phyloP scores from a whole-genome alignment of 2,113 vertebrate species.

The Perca schrenkii region DNA sequence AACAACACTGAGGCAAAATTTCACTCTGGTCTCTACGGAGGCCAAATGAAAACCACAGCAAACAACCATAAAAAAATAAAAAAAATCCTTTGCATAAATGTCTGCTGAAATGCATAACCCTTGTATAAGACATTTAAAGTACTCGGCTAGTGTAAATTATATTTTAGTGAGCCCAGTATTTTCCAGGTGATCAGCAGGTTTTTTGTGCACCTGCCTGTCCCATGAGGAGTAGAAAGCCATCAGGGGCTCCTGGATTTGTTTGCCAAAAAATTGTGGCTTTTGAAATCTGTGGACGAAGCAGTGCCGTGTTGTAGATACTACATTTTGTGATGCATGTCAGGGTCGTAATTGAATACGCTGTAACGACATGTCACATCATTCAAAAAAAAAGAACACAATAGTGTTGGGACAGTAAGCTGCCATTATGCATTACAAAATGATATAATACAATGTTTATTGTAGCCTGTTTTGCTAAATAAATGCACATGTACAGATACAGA shows the following conservation, averaged over 20 bases:
- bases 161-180: conserved; percentile 64
- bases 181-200: conserved; percentile 81
- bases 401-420: neutral
- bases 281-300: conserved; percentile 72
- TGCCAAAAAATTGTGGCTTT: conserved; percentile 68
- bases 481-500: neutral
- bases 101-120: conserved; percentile 68
- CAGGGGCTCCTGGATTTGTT: conserved; percentile 71
- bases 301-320: conserved; percentile 37
- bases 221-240: conserved; percentile 76
- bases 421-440: neutral
- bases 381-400: conserved; percentile 12
- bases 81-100: conserved; percentile 67
- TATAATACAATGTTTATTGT: neutral
- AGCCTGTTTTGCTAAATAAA: neutral
- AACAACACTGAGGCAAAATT: conserved; percentile 76
- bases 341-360: conserved; percentile 29
- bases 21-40: conserved; percentile 68
- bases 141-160: conserved; percentile 62
- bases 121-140: conserved; percentile 68
- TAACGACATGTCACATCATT: conserved; percentile 9
- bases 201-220: conserved; percentile 71
- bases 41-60: conserved; percentile 77
- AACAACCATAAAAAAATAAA: conserved; percentile 61
- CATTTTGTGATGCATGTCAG: conserved; percentile 39